Percentiles rank a stretch among this genome's conserved stretches.
Evolutionary conservation across 2,113 vertebrate genomes (phyloP).

Genomic region (Laticauda laticaudata): DNA sequence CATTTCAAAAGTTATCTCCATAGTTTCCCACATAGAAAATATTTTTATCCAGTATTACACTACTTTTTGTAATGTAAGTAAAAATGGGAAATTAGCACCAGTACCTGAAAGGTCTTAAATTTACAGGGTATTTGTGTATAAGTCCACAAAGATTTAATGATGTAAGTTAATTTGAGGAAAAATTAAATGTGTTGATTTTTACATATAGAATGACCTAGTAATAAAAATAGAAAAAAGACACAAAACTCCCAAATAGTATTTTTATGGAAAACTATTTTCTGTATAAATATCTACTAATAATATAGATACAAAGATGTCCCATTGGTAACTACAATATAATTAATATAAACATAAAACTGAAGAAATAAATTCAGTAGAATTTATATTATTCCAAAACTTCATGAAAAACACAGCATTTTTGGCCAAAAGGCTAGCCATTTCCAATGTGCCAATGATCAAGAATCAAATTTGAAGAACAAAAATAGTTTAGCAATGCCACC

Average conservation of each 20-base stretch:
- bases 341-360: neutral
- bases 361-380: neutral
- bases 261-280: neutral
- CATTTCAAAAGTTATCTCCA: neutral
- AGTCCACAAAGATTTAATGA: neutral
- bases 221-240: neutral
- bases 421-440: neutral
- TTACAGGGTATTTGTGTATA: neutral
- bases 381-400: too few relatives aligned
- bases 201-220: neutral
- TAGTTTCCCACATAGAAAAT: neutral
- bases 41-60: neutral
- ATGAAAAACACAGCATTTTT: neutral
- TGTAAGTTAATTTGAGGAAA: constrained; percentile 4
- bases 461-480: neutral
- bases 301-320: neutral
- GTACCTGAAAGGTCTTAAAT: neutral
- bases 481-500: neutral
- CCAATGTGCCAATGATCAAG: neutral
- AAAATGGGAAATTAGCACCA: neutral
- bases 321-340: neutral
- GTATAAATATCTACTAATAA: neutral
- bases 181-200: neutral
- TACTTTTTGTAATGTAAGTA: neutral
- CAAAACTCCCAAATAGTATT: neutral